Evolutionary conservation across 2,797 vertebrate genomes (phyloP).

Genomic region (Florisuga fusca): DNA sequence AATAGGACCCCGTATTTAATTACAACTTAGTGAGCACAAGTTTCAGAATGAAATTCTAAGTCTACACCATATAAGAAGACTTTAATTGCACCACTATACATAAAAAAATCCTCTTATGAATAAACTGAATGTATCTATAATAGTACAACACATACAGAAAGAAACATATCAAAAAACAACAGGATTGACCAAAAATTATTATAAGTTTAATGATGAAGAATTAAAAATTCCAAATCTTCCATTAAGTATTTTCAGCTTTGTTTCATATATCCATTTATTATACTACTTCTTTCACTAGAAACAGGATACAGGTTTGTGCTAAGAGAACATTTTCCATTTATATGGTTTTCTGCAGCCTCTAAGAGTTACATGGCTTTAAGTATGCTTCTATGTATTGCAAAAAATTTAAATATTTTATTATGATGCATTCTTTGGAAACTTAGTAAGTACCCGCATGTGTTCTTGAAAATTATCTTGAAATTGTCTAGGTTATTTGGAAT

Average conservation of each 20-base stretch:
- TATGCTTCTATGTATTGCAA: background rate
- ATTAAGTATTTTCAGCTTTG: background rate
- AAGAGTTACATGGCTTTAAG: background rate
- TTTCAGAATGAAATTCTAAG: background rate
- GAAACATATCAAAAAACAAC: background rate
- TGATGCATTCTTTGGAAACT: background rate
- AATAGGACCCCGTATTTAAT: background rate
- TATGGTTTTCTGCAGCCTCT: background rate
- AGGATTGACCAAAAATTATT: background rate
- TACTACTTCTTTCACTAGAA: background rate
- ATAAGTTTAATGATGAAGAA: background rate
- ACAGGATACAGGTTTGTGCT: background rate
- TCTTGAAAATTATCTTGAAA: background rate
- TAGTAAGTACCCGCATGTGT: background rate
- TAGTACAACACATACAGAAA: background rate
- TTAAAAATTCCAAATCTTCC: background rate
- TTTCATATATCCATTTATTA: background rate
- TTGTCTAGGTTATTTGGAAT: background rate
- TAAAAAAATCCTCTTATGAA: background rate
- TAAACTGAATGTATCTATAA: background rate
- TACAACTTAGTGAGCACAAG: background rate
- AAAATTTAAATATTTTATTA: background rate
- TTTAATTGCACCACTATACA: background rate
- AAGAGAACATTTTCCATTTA: background rate
- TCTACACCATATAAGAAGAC: background rate